Percentiles rank a stretch among this genome's conserved stretches.
These are phyloP conservation scores for Bettongia penicillata DNA, from an alignment of 2,113 vertebrate genomes.

Conservation along the genomic window DNA sequence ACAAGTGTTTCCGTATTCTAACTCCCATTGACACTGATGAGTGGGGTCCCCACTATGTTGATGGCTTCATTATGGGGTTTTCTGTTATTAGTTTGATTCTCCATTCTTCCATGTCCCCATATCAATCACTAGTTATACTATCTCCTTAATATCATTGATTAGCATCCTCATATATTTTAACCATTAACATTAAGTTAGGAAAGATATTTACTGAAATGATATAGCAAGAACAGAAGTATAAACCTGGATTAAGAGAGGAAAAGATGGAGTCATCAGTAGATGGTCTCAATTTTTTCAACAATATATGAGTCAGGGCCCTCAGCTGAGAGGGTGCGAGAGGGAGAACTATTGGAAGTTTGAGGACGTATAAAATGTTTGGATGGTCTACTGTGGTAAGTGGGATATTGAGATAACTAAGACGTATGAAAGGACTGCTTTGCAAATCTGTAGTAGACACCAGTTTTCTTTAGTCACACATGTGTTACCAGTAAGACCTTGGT, in stretches of 20 bases:
- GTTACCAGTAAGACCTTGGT: not conserved
- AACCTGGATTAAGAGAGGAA: not conserved
- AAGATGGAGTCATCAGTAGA: not conserved
- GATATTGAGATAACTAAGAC: not conserved
- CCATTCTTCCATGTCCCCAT: not conserved
- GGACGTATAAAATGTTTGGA: not conserved
- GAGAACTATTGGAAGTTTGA: not conserved
- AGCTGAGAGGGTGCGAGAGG: not conserved
- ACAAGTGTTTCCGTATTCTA: not conserved
- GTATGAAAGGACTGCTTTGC: not conserved
- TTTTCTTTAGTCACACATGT: not conserved
- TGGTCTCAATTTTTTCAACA: not conserved
- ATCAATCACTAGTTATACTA: not conserved
- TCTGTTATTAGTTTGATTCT: not conserved
- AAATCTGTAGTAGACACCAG: not conserved
- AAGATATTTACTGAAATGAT: not conserved
- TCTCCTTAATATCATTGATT: not conserved
- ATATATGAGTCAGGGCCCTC: not conserved
- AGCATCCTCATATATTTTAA: not conserved
- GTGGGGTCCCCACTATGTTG: not conserved
- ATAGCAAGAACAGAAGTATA: not conserved
- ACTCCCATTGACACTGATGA: not conserved
- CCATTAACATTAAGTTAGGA: not conserved
- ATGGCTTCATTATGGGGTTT: not conserved
- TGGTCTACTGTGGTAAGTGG: not conserved